Base-by-base conservation (phyloP, 2,797 vertebrate genomes). In the Pseudochromis fuscus region DNA sequence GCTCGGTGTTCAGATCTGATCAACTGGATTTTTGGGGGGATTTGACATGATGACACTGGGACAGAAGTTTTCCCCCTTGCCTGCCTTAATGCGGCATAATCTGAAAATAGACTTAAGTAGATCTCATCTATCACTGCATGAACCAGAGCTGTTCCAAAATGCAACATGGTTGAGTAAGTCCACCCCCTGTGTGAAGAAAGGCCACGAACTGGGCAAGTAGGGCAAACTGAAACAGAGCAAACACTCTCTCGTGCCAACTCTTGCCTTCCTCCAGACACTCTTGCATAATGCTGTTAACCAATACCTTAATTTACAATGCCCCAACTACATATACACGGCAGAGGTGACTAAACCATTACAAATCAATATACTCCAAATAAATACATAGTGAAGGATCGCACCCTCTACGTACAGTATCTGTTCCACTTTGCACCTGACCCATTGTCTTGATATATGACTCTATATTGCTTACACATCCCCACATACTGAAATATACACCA, bases 221-320 rank as follows among this genome's bases (percentile, higher is more conserved):
- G 87, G 75, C 84, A 87, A 83, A 83, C 30, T 87, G 51, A 88
- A 78, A 79, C 59, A 62, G 76, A 83, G 84, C 83, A 85, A 87
- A 89, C 81, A 81, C 40, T 51, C 69, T 55, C 37, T 13, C 15
- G 45, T 77, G 83, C 85, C 86, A 87, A 67, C 55, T 69, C 52
- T 59, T 57, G 70, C 83, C 84, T 89, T 82, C 81, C 75, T 84
- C 67, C 79, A 87, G 87, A 85, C 76, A 77, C 59, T 82, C 81
- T 90, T 90, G 83, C 87, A 81, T 85, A 90, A 89, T 74, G 40
- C 38, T 2, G 33, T 82, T 83, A 71, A 68, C 73, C 67, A 83
- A 80, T 72, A 74, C 44, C 58, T 79, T 79, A 45, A 81, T 80
- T 81, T 81, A 79, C 58, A 82, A 42, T 66, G 67, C 25, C 66